Evolutionary conservation across 1,140 invertebrate genomes (phyloP), one percentile per base, ranked within the genome.

Genomic region (Telenomus remus): DNA sequence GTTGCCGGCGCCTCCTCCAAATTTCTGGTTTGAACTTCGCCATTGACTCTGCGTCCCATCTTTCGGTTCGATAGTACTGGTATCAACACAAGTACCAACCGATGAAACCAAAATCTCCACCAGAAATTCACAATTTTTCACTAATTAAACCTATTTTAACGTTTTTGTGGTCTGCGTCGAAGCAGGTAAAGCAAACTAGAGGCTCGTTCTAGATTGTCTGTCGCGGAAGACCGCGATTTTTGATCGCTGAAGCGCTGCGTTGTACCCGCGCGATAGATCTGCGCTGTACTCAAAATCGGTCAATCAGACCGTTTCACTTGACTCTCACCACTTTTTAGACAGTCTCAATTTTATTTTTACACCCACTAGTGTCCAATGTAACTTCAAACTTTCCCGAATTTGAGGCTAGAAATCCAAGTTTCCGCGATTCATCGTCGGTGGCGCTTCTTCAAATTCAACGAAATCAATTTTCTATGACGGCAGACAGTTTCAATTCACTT

Each of bases 21-120:
- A 16, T 76, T 82, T 11, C 80, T 75, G 8, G 80, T 80, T 3
- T 77, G 76, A 4, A 84, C 68, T 50, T 81, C 81, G 2, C 75
- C 55, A 50, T 74, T 76, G 10, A 61, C 54, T 16, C 74, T 80
- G 42, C 78, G 82, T 12, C 82, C 81, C 84, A 85, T 85, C 63
- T 72, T 73, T 2, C 12, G 12, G 12, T n/a, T 10, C 13, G 9
- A 42, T 11, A 39, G 2, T 63, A 27, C 16, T 35, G 14, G 12
- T 14, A n/a, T 39, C 11, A 2, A 9, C 14, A 34, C n/a, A 43
- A 12, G 46, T 69, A 9, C 34, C 19, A 33, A 42, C 9, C 10
- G 15, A 27, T 4, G 49, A 15, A 10, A 37, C 11, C 37, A 53
- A 59, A 16, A 35, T 37, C n/a, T 13, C 11, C 15, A 34, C 34